Conservation (phyloP, 2,888 invertebrate genomes). For the Drosophila lutescens region DNA sequence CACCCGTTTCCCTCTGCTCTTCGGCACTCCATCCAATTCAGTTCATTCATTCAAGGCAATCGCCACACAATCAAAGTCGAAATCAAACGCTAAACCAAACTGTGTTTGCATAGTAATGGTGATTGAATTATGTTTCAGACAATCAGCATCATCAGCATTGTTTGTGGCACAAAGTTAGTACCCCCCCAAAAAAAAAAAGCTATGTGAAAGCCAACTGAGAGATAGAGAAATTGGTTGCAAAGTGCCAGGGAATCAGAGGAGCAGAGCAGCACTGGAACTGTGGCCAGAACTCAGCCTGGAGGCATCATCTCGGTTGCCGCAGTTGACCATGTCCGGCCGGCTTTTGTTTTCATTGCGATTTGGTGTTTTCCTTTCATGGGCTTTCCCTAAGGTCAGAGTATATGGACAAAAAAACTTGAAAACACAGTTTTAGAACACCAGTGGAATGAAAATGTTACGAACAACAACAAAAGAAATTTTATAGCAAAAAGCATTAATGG, state of each 20-base stretch:
- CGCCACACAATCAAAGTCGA: conserved; percentile 55
- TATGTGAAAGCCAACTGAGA: conserved; percentile 13
- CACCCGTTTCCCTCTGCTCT: not conserved
- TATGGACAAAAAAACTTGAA: not conserved
- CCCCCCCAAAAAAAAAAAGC: conserved; percentile 40
- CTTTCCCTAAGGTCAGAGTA: not conserved
- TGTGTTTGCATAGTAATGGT: conserved; percentile 77
- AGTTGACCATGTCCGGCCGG: conserved; percentile 20
- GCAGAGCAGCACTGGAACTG: not conserved
- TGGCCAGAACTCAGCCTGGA: conserved; percentile 25
- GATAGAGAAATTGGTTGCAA: conserved; percentile 22
- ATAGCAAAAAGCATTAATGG: not conserved
- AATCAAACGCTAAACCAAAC: conserved; percentile 66
- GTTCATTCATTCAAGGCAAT: conserved; percentile 50
- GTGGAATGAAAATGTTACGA: no score
- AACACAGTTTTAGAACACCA: no score
- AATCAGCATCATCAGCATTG: conserved; percentile 79
- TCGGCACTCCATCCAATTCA: conserved; percentile 3
- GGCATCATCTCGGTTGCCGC: conserved; percentile 28
- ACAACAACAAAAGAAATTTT: no score
- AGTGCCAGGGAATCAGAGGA: conserved; percentile 3
- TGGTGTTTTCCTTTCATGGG: conserved; percentile 28
- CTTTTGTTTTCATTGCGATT: conserved; percentile 53
- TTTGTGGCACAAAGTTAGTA: conserved; percentile 70
- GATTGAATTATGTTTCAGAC: conserved; percentile 76